These are phyloP conservation scores for Napeogenes sylphis DNA, from an alignment of 2,888 invertebrate species.

Conservation along the genomic window DNA sequence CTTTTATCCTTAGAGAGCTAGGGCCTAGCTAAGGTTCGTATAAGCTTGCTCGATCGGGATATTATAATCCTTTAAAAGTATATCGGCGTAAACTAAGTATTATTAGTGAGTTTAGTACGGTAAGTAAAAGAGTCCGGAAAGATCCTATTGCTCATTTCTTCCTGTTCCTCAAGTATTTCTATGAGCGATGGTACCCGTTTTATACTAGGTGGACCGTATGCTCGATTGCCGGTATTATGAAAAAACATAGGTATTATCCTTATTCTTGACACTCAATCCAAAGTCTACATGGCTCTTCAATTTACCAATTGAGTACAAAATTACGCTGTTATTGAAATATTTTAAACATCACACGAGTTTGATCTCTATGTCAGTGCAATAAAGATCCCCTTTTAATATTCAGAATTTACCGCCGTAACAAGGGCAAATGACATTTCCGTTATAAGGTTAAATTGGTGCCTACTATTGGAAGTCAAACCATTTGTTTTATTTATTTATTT, in stretches of 20 bases:
- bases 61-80: too few relatives aligned
- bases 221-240: background rate
- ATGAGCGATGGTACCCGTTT: too few relatives aligned
- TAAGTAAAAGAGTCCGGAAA: too few relatives aligned
- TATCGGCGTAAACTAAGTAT: too few relatives aligned
- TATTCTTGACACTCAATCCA: conserved; percentile 8
- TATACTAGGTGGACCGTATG: too few relatives aligned
- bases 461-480: conserved; percentile 20
- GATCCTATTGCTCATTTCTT: too few relatives aligned
- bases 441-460: conserved; percentile 17
- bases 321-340: conserved; percentile 15
- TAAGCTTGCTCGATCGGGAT: too few relatives aligned
- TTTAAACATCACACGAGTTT: conserved; percentile 20
- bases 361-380: conserved; percentile 19
- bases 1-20: too few relatives aligned
- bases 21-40: too few relatives aligned
- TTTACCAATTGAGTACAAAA: conserved; percentile 27
- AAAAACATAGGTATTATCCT: background rate
- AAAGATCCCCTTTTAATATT: conserved; percentile 13
- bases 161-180: too few relatives aligned
- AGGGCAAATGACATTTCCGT: conserved; percentile 29
- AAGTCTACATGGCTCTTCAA: conserved; percentile 20
- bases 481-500: conserved; percentile 2
- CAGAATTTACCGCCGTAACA: conserved; percentile 20
- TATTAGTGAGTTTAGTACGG: too few relatives aligned